These are phyloP conservation scores for Siderastrea siderea DNA, from an alignment of 92 coral and sea anemone species.

Conservation along the genomic window DNA sequence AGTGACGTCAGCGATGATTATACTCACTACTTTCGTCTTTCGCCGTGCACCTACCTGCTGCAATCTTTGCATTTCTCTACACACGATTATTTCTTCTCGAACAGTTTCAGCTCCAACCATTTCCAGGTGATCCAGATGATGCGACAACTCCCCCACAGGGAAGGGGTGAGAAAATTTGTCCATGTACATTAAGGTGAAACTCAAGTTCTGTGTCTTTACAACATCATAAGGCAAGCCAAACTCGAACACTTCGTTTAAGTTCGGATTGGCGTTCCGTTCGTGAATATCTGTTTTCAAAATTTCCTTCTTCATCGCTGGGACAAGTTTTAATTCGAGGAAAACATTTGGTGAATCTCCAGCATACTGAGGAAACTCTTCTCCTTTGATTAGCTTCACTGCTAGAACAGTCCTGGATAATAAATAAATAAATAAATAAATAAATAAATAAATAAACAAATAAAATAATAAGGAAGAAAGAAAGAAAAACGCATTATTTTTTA, in stretches of 20 bases:
- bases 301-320: conserved; percentile 83
- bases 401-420: conserved; percentile 49
- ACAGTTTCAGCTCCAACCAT: conserved; percentile 72
- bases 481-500: not conserved
- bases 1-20: too few species aligned
- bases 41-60: conserved; percentile 64
- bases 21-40: not conserved
- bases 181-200: conserved; percentile 85
- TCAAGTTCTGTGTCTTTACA: conserved; percentile 78
- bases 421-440: not conserved
- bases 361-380: conserved; percentile 93
- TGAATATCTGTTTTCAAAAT: conserved; percentile 92
- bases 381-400: conserved; percentile 87
- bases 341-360: conserved; percentile 89
- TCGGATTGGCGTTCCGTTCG: conserved; percentile 86
- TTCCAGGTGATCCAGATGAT: conserved; percentile 81
- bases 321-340: conserved; percentile 81
- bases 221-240: conserved; percentile 84
- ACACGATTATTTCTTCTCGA: conserved; percentile 90
- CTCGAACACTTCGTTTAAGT: conserved; percentile 85
- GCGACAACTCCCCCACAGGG: conserved; percentile 87
- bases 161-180: conserved; percentile 95
- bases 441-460: not conserved
- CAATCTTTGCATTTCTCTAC: conserved; percentile 89
- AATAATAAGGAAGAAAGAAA: not conserved